These are phyloP conservation scores for Crypturellus undulatus DNA, from an alignment of 2,113 vertebrate species.

Conservation along the genomic window DNA sequence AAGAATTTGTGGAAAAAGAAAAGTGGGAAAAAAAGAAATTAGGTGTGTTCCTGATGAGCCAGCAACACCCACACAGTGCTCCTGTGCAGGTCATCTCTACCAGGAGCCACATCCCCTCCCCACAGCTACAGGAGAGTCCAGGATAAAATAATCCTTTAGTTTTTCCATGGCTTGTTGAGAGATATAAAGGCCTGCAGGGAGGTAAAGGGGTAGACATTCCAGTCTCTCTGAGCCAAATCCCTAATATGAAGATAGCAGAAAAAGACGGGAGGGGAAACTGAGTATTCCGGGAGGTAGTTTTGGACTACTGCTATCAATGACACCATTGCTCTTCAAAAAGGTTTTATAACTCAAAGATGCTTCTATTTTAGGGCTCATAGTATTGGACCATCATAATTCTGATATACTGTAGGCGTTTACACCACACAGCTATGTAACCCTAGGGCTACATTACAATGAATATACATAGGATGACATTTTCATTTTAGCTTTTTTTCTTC, in stretches of 20 bases:
- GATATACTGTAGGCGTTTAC: background rate
- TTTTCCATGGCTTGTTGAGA: background rate
- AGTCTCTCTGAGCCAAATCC: background rate
- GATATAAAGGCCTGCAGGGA: background rate
- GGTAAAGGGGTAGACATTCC: background rate
- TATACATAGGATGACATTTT: conserved; percentile 6
- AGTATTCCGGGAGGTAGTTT: background rate
- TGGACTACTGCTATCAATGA: background rate
- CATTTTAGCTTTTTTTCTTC: background rate
- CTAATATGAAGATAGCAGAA: background rate
- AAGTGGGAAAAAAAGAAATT: background rate
- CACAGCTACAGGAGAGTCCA: rapidly evolving
- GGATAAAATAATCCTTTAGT: background rate
- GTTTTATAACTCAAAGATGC: background rate
- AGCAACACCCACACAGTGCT: background rate
- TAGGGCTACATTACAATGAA: background rate
- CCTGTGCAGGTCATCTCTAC: background rate
- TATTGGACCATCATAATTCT: background rate
- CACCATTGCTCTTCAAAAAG: background rate
- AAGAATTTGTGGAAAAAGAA: background rate
- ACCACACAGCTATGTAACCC: conserved; percentile 1
- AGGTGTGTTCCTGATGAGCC: background rate
- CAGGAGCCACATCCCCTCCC: background rate
- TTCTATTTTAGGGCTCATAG: background rate
- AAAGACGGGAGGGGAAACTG: background rate